phyloP scores from a whole-genome alignment of 2,113 vertebrate species.

The Muscicapa adusta region DNA sequence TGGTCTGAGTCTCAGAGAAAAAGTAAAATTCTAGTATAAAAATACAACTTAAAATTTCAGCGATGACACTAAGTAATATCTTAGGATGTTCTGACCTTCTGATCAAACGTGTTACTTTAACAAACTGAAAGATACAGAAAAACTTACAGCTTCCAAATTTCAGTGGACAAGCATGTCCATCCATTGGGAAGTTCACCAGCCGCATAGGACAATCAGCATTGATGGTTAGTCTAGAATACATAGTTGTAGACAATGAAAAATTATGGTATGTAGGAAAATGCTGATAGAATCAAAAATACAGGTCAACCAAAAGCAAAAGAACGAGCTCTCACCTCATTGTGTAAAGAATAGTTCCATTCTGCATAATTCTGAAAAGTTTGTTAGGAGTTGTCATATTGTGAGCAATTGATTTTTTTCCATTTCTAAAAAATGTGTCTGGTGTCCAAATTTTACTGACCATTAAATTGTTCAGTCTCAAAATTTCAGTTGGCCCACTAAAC shows the following conservation, averaged over 20 bases:
- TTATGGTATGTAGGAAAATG: neutral
- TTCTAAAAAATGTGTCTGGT: conserved; percentile 97
- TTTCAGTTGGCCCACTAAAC: conserved; percentile 90
- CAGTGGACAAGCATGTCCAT: conserved; percentile 93
- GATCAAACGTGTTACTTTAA: neutral
- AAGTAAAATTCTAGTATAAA: neutral
- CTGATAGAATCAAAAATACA: neutral
- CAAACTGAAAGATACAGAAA: neutral
- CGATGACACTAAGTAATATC: neutral
- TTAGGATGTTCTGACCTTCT: neutral
- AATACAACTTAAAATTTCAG: neutral
- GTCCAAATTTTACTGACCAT: conserved; percentile 99
- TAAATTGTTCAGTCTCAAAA: conserved; percentile 91
- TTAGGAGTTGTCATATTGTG: conserved; percentile 99
- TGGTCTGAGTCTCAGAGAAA: neutral
- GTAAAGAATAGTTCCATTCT: conserved; percentile 96
- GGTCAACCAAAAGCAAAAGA: neutral
- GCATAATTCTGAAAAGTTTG: conserved; percentile 97
- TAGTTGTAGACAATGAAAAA: neutral
- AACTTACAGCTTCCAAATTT: conserved; percentile 99
- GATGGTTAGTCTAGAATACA: conserved; percentile 86
- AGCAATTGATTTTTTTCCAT: conserved; percentile 94
- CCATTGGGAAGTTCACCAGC: conserved; percentile 96
- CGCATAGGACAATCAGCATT: conserved; percentile 96
- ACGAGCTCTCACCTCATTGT: conserved; percentile 88